Percentiles rank a stretch among this genome's conserved stretches.
phyloP scores from a whole-genome alignment of 2,797 vertebrate species.

The Pseudocheirus occidentalis region DNA sequence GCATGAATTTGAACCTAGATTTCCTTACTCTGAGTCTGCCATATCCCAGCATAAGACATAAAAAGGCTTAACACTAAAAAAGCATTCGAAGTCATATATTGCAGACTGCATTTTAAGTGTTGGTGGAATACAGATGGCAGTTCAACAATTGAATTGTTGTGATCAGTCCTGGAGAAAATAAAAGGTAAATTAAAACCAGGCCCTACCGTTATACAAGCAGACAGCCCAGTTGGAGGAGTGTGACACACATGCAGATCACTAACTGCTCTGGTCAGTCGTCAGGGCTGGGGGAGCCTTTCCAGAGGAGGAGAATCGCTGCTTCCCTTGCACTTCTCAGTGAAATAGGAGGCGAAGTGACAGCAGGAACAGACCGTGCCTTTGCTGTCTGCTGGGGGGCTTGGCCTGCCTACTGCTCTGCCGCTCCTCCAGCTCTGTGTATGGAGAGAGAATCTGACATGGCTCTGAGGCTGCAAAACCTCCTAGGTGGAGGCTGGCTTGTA shows the following conservation, averaged over 20 bases:
- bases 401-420: neutral
- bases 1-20: neutral
- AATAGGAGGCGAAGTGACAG: neutral
- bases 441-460: neutral
- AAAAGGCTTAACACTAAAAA: neutral
- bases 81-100: neutral
- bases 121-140: neutral
- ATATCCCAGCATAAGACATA: neutral
- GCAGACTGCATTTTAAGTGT: neutral
- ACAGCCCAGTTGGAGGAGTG: neutral
- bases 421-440: neutral
- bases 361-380: neutral
- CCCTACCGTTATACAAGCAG: neutral
- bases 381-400: too few species aligned
- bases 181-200: rapidly evolving
- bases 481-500: neutral
- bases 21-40: neutral
- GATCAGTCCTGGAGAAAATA: neutral
- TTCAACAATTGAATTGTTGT: neutral
- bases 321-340: neutral
- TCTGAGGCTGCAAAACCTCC: neutral
- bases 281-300: neutral
- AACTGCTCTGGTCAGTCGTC: neutral
- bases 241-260: neutral
- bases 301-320: rapidly evolving